Evolutionary conservation across 2,888 invertebrate species (phyloP).

Genomic region (Cerastoderma edule): DNA sequence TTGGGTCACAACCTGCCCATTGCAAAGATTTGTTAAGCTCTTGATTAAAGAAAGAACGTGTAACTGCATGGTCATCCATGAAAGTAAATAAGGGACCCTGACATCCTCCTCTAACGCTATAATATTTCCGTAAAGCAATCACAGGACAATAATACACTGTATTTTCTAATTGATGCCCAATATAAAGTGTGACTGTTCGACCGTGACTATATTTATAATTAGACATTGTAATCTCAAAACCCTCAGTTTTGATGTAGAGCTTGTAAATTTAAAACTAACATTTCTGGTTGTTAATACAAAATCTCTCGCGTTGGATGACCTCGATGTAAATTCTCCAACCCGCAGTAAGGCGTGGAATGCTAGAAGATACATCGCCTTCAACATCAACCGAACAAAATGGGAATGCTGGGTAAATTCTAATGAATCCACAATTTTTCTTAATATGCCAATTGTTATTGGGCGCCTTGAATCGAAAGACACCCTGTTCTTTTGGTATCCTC

Average conservation of each 20-base stretch:
- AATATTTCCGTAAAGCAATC: conserved; percentile 14
- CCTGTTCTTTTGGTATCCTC: neutral
- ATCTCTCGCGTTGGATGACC: neutral
- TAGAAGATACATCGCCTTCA: conserved; percentile 25
- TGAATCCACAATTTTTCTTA: neutral
- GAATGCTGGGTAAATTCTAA: neutral
- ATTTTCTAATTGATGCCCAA: neutral
- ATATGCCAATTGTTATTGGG: conserved; percentile 17
- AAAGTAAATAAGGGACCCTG: conserved; percentile 25
- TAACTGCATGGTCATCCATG: conserved; percentile 19
- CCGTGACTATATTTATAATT: conserved; percentile 33
- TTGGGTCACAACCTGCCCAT: conserved; percentile 20
- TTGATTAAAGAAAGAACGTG: conserved; percentile 20
- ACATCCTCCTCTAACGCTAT: neutral
- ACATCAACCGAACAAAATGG: neutral
- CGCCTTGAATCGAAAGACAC: conserved; percentile 22
- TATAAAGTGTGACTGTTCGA: neutral
- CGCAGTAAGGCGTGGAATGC: conserved; percentile 39
- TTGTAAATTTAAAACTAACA: neutral
- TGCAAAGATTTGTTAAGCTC: neutral
- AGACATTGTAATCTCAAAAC: neutral
- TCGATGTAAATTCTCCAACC: conserved; percentile 33
- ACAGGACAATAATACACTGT: conserved; percentile 40
- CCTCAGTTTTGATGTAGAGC: too few relatives aligned
- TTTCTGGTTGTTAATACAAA: neutral